phyloP scores from a whole-genome alignment of 2,797 vertebrate genomes.

The Fringilla coelebs region DNA sequence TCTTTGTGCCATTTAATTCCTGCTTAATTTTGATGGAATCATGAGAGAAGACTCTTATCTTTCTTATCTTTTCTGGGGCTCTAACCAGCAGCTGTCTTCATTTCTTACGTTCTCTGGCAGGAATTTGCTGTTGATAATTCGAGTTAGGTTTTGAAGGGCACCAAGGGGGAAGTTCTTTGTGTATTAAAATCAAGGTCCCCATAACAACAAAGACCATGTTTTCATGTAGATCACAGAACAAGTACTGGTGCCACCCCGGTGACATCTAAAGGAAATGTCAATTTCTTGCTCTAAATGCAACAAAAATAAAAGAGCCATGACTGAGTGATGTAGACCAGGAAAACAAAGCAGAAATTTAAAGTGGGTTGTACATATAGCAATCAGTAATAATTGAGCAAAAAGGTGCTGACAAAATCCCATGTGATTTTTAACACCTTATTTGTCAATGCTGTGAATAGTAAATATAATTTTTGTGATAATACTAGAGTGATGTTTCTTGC shows the following conservation, averaged over 20 bases:
- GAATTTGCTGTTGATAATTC: neutral
- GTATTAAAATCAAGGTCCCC: neutral
- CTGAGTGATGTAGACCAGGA: neutral
- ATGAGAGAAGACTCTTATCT: neutral
- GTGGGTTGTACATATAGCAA: accelerated
- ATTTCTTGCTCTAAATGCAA: neutral
- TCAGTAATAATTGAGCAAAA: neutral
- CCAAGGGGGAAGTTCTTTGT: neutral
- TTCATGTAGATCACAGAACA: neutral
- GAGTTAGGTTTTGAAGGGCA: neutral
- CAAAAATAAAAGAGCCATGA: neutral
- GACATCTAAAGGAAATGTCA: neutral
- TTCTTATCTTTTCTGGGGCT: neutral
- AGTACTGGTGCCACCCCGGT: neutral
- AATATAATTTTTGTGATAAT: neutral
- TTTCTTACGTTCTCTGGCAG: neutral
- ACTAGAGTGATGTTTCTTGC: neutral
- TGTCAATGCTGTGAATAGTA: neutral
- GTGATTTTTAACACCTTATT: neutral
- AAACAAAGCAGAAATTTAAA: neutral
- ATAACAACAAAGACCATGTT: neutral
- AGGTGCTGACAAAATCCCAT: neutral
- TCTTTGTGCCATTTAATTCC: neutral
- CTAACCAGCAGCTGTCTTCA: neutral
- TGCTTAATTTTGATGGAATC: neutral